phyloP scores from a whole-genome alignment of 1,140 invertebrate species.

The Zaprionus nigranus region DNA sequence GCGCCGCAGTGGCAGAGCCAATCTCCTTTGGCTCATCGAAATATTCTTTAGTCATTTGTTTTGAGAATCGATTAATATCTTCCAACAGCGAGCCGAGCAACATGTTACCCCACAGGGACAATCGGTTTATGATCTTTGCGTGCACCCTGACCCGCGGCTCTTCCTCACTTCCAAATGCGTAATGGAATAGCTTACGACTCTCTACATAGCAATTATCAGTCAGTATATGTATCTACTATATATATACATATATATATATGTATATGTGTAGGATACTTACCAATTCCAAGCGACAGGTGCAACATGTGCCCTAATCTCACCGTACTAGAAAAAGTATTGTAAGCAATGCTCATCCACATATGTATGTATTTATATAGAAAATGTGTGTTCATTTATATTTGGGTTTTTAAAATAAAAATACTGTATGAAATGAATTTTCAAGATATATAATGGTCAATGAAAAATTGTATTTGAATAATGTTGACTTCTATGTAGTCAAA shows the following conservation, averaged over 20 bases:
- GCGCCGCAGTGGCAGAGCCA: background rate
- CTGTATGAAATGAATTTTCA: conserved; percentile 11
- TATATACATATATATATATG: background rate
- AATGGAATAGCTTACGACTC: background rate
- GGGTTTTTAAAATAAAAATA: conserved; percentile 14
- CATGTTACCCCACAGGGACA: background rate
- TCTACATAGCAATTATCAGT: background rate
- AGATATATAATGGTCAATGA: background rate
- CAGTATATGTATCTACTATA: background rate
- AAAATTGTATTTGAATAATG: conserved; percentile 9
- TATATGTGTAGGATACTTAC: background rate
- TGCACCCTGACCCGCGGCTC: background rate
- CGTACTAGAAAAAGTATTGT: background rate
- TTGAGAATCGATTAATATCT: background rate
- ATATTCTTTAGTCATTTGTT: background rate
- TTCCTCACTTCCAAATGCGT: background rate
- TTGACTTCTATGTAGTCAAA: background rate
- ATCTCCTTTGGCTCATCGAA: background rate
- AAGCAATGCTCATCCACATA: background rate
- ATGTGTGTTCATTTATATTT: background rate
- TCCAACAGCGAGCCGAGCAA: conserved; percentile 1
- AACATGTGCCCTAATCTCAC: background rate
- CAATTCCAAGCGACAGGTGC: background rate
- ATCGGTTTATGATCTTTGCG: background rate
- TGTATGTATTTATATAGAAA: background rate